Percentiles rank a stretch among this genome's conserved stretches.
Conservation (phyloP, 2,797 vertebrate species). For the Neolamprologus multifasciatus region DNA sequence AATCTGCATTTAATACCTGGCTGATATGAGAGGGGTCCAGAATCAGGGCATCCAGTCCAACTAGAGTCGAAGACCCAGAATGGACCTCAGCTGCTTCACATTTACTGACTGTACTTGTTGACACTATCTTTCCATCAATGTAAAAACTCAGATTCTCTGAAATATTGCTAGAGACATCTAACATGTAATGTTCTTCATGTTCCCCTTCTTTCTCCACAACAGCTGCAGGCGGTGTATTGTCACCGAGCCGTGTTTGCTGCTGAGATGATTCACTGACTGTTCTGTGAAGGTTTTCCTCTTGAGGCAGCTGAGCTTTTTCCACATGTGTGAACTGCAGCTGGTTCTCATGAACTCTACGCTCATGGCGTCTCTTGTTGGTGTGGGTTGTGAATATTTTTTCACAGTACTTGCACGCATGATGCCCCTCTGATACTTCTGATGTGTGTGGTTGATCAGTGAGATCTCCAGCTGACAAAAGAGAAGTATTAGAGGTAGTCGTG, state of each 20-base stretch:
- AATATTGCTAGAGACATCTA: constrained; percentile 92
- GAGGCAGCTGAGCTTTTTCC: constrained; percentile 65
- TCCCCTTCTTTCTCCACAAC: constrained; percentile 73
- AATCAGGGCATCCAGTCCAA: constrained; percentile 86
- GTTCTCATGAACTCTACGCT: constrained; percentile 84
- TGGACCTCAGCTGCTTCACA: constrained; percentile 88
- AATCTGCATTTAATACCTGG: constrained; percentile 73
- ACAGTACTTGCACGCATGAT: constrained; percentile 86
- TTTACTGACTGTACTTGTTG: constrained; percentile 84
- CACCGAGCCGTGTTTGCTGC: constrained; percentile 6
- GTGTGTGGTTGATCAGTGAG: constrained; percentile 57
- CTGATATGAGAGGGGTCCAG: constrained; percentile 80
- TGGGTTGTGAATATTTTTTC: constrained; percentile 88
- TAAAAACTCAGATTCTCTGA: constrained; percentile 96
- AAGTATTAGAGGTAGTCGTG: not conserved
- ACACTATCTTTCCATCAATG: constrained; percentile 93
- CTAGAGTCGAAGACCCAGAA: constrained; percentile 77
- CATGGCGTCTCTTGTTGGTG: constrained; percentile 84
- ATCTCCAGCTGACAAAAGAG: constrained; percentile 6
- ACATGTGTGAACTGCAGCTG: constrained; percentile 78
- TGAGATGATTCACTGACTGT: constrained; percentile 32
- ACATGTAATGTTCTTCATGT: constrained; percentile 84
- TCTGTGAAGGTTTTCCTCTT: constrained; percentile 63
- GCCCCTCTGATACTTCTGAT: constrained; percentile 69
- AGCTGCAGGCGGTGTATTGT: not conserved